Percentiles rank a stretch among this genome's conserved stretches.
phyloP scores from a whole-genome alignment of 2,113 vertebrate genomes.

The Sylvietta virens region DNA sequence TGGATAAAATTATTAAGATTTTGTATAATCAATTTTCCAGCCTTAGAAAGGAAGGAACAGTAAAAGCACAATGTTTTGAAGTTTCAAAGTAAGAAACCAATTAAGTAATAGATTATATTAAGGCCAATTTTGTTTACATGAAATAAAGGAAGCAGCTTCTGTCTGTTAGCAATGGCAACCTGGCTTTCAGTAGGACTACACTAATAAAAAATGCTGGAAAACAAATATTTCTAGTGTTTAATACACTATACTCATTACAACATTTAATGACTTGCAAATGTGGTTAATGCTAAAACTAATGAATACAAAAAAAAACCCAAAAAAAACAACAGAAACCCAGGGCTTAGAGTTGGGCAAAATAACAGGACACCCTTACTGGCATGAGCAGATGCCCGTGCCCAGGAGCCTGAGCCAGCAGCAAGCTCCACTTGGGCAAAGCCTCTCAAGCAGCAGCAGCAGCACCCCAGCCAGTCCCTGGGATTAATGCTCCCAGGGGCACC shows the following conservation, averaged over 20 bases:
- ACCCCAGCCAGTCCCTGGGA: background rate
- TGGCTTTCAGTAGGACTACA: background rate
- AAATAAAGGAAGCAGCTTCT: background rate
- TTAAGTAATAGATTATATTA: background rate
- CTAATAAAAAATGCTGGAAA: background rate
- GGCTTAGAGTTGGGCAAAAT: background rate
- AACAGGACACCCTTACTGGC: background rate
- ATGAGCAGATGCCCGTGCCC: background rate
- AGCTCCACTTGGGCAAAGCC: background rate
- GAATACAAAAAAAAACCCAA: background rate
- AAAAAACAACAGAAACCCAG: background rate
- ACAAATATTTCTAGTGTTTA: background rate
- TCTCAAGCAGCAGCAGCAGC: background rate
- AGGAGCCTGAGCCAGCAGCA: background rate
- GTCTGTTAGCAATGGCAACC: background rate
- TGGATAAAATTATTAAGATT: background rate
- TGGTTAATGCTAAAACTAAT: background rate
- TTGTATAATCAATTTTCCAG: slow-evolving; percentile 10
- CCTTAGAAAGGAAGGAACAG: background rate
- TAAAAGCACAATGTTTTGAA: background rate
- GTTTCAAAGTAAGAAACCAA: background rate
- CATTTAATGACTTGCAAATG: background rate
- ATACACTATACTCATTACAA: background rate
- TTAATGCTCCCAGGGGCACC: background rate
- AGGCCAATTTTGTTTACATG: background rate